Conservation (phyloP, 2,113 vertebrate genomes). For the Pedetes capensis region DNA sequence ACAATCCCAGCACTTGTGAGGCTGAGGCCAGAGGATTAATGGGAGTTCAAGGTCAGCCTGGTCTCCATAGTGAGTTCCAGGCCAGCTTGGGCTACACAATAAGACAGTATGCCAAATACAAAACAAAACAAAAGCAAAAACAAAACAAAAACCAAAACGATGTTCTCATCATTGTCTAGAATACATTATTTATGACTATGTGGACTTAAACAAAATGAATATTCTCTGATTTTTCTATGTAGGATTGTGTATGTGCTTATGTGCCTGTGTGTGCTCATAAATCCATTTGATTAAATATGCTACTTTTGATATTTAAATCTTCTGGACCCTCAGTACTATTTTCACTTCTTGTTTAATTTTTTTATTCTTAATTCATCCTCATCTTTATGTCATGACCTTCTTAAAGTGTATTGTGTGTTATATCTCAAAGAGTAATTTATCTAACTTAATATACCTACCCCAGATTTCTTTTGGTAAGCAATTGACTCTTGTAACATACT, state of each 20-base stretch:
- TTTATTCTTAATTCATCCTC: not conserved
- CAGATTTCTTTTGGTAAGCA: not conserved
- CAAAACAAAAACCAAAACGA: too few species aligned
- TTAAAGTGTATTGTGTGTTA: not conserved
- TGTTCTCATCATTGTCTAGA: not conserved
- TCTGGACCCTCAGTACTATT: not conserved
- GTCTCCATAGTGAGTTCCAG: too few species aligned
- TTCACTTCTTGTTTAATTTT: not conserved
- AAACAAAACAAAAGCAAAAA: too few species aligned
- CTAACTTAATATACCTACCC: not conserved
- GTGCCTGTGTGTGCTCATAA: not conserved
- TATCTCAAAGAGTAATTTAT: not conserved
- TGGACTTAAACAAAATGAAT: not conserved
- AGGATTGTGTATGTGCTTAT: not conserved
- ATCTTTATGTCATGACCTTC: not conserved
- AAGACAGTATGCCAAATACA: too few species aligned
- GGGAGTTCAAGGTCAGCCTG: too few species aligned
- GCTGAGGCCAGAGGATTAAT: too few species aligned
- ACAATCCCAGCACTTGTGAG: too few species aligned
- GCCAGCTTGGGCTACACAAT: too few species aligned
- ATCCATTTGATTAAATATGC: not conserved
- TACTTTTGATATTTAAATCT: not conserved
- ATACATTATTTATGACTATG: not conserved
- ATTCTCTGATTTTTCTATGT: not conserved
- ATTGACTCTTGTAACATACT: not conserved